Percentiles rank a stretch among this genome's conserved stretches.
These are phyloP conservation scores for Melitaea athalia DNA, from an alignment of 2,888 invertebrate genomes.

Conservation along the genomic window DNA sequence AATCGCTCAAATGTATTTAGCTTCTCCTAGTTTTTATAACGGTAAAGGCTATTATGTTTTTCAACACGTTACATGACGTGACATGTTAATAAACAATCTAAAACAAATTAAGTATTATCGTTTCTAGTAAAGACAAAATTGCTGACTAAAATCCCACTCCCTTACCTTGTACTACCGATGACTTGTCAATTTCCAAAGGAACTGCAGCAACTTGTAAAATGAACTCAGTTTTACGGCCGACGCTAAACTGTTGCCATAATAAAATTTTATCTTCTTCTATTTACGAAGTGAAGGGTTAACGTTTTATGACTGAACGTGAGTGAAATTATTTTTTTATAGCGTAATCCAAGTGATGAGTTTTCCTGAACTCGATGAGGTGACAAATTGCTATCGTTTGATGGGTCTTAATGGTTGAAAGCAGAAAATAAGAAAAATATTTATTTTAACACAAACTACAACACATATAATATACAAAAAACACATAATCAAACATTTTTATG, in stretches of 20 bases:
- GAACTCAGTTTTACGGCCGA: constrained; percentile 62
- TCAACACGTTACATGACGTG: no score
- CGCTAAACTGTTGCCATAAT: constrained; percentile 71
- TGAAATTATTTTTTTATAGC: constrained; percentile 55
- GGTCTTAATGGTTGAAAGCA: not conserved
- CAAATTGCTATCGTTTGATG: constrained; percentile 21
- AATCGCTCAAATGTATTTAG: no score
- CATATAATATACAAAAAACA: no score
- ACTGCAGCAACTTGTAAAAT: constrained; percentile 65
- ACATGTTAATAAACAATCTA: no score
- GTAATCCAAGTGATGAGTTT: constrained; percentile 25
- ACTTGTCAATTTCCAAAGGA: constrained; percentile 44
- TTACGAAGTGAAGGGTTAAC: constrained; percentile 43
- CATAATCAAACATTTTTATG: no score
- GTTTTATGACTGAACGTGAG: constrained; percentile 66
- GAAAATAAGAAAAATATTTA: no score
- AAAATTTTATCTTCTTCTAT: constrained; percentile 65
- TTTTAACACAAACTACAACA: no score
- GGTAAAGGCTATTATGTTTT: no score
- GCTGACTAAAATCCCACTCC: not conserved
- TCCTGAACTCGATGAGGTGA: constrained; percentile 26
- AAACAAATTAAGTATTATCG: no score
- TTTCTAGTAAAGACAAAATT: not conserved
- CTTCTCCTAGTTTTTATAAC: no score
- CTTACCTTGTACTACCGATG: constrained; percentile 11